Conservation (phyloP, 53 echinoderm and acorn worm species). For the Holothuria scabra region DNA sequence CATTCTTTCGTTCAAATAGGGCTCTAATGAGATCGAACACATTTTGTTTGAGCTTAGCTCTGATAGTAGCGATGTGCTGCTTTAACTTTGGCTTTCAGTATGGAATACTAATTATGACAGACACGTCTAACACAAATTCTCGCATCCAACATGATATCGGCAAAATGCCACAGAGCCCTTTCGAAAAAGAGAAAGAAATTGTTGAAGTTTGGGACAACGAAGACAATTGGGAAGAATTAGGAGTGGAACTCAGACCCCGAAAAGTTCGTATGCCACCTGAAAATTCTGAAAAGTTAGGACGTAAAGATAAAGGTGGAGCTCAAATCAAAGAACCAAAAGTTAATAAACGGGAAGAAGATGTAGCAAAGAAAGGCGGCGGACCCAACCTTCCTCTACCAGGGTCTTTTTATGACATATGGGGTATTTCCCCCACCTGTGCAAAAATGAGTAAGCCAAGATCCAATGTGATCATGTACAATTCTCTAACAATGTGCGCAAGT, state of each 20-base stretch:
- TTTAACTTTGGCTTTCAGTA: slow-evolving; percentile 38
- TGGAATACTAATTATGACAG: not conserved
- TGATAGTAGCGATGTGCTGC: not conserved
- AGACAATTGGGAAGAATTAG: slow-evolving; percentile 14
- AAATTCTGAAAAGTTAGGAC: not conserved
- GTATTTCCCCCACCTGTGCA: not conserved
- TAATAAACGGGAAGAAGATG: too few relatives aligned
- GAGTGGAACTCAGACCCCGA: slow-evolving; percentile 1
- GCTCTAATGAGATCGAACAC: slow-evolving; percentile 2
- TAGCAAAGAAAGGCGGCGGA: not conserved
- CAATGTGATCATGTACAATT: slow-evolving; percentile 27
- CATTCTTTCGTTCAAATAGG: not conserved
- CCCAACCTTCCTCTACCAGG: too few relatives aligned
- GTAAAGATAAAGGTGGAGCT: too few relatives aligned
- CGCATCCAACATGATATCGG: too few relatives aligned
- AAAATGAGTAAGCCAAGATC: not conserved
- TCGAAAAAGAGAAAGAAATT: not conserved
- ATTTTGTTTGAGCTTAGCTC: slow-evolving; percentile 26
- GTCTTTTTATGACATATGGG: not conserved
- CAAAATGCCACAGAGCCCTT: too few relatives aligned
- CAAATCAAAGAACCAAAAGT: not conserved
- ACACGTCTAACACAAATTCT: not conserved
- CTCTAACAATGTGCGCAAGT: slow-evolving; percentile 37
- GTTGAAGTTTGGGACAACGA: slow-evolving; percentile 11
- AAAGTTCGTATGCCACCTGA: not conserved